Evolutionary conservation across 2,888 invertebrate species (phyloP).

Genomic region (Salticus scenicus): DNA sequence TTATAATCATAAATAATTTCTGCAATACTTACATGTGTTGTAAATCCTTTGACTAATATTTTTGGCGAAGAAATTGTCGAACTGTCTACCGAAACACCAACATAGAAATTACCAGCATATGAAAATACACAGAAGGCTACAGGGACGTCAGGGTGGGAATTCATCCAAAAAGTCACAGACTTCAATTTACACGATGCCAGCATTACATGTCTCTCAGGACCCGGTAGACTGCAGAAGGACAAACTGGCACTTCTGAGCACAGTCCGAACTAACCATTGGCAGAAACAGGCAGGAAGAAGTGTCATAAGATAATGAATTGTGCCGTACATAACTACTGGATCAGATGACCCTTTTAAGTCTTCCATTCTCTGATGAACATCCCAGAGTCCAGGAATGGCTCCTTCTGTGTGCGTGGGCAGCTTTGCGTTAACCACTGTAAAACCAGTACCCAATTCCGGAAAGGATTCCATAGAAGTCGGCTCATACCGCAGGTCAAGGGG

Average conservation of each 20-base stretch:
- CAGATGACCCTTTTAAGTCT: conserved; percentile 77
- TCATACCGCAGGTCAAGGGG: conserved; percentile 76
- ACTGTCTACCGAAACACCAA: conserved; percentile 77
- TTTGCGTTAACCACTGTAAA: conserved; percentile 75
- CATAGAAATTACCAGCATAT: conserved; percentile 78
- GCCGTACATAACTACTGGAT: conserved; percentile 78
- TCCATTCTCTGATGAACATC: conserved; percentile 78
- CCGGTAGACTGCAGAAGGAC: conserved; percentile 78
- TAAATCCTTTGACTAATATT: conserved; percentile 75
- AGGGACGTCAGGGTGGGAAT: conserved; percentile 77
- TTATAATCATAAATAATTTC: too few species aligned
- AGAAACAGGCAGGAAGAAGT: conserved; percentile 75
- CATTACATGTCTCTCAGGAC: conserved; percentile 77
- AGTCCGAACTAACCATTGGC: conserved; percentile 74
- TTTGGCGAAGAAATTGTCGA: conserved; percentile 76
- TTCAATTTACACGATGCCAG: conserved; percentile 75
- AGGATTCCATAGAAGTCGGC: conserved; percentile 72
- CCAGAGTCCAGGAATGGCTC: conserved; percentile 80
- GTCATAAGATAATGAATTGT: conserved; percentile 77
- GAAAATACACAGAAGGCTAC: conserved; percentile 78
- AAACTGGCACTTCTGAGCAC: conserved; percentile 73
- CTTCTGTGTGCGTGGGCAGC: conserved; percentile 79
- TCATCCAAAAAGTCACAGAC: conserved; percentile 76
- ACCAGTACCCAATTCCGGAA: conserved; percentile 75
- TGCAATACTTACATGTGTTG: conserved; percentile 74